Evolutionary conservation across 37 sponge, comb jelly and placozoan genomes (phyloP).

Genomic region (Agelas oroides): DNA sequence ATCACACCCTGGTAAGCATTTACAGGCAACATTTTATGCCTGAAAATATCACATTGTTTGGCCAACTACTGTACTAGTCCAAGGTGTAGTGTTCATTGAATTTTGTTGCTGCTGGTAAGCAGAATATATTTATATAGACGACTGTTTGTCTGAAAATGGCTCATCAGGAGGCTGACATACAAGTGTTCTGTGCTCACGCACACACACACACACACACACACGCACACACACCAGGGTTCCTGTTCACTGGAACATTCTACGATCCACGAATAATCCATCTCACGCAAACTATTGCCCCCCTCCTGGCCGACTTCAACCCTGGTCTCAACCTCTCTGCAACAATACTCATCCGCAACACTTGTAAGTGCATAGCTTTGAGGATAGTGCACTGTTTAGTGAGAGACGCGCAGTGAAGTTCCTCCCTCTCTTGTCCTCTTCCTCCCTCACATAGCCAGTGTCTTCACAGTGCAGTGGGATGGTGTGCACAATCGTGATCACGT

Average conservation of each 20-base stretch:
- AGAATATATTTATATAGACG: no score
- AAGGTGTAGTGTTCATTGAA: no score
- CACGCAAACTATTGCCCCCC: slow-evolving; percentile 81
- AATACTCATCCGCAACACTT: slow-evolving; percentile 37
- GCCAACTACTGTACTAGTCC: no score
- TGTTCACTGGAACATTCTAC: slow-evolving; percentile 42
- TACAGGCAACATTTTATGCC: no score
- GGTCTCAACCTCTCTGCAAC: slow-evolving; percentile 39
- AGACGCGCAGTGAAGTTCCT: not conserved
- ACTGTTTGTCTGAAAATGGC: no score
- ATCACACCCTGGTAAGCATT: no score
- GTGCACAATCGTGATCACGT: slow-evolving; percentile 63
- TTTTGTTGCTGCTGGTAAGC: no score
- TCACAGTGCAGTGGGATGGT: slow-evolving; percentile 75
- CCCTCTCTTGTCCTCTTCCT: not conserved
- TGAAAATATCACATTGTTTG: no score
- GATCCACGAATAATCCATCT: slow-evolving; percentile 42
- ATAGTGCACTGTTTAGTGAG: not conserved
- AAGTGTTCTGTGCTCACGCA: no score
- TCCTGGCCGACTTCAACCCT: slow-evolving; percentile 83
- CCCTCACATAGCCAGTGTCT: slow-evolving; percentile 39
- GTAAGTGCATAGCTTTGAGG: slow-evolving; percentile 19
- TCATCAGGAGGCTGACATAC: no score
- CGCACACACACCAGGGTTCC: slow-evolving; percentile 61
- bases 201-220: no score